Conservation (phyloP, 2,113 vertebrate species). For the Actenoides hombroni region DNA sequence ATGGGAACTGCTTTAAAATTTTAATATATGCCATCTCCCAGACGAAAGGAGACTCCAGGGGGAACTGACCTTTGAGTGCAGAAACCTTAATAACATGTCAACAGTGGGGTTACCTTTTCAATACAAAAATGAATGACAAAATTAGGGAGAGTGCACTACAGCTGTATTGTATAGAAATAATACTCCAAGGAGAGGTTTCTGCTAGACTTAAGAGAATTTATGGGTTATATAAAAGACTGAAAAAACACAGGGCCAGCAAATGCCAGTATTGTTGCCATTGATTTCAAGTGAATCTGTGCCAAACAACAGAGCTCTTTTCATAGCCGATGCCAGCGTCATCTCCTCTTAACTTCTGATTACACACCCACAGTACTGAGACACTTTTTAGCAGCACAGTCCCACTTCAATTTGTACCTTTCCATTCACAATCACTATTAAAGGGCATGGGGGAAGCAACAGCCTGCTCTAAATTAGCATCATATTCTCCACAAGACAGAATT, state of each 20-base stretch:
- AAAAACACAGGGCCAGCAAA: background rate
- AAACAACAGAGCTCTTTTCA: background rate
- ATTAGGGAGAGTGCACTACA: background rate
- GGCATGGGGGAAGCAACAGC: rapidly evolving
- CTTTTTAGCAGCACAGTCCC: conserved; percentile 1
- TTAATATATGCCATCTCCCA: conserved; percentile 53
- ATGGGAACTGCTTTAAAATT: conserved; percentile 35
- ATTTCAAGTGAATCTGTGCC: background rate
- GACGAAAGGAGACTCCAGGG: conserved; percentile 25
- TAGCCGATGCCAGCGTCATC: background rate
- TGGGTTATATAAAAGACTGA: background rate
- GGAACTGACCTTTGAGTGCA: conserved; percentile 24
- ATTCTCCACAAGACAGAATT: background rate
- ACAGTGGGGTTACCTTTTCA: conserved; percentile 16
- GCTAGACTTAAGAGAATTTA: background rate
- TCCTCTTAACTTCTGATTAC: conserved; percentile 6
- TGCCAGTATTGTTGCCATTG: background rate
- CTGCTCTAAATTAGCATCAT: background rate
- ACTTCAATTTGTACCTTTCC: background rate
- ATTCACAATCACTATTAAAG: background rate
- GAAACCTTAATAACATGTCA: background rate
- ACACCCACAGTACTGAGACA: background rate
- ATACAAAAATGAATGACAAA: background rate
- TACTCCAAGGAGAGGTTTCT: background rate
- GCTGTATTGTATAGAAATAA: background rate